Evolutionary conservation across 2,888 invertebrate genomes (phyloP), one percentile per base, ranked within the genome.

Genomic region (Acheta domesticus): DNA sequence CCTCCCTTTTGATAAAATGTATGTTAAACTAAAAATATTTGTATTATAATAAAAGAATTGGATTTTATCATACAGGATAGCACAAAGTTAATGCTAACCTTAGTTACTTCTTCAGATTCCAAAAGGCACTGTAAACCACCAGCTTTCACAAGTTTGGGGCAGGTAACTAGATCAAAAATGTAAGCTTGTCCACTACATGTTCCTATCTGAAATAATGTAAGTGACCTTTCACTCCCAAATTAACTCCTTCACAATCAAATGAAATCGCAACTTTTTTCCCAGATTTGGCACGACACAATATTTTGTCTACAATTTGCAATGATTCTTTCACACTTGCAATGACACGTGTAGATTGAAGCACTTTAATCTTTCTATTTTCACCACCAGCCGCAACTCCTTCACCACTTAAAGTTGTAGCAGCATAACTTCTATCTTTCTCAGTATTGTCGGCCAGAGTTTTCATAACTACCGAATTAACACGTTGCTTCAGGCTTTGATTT

Each of bases 221-320:
- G 89, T 95, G 94, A 21, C 97, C 97, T 86, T 95, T 96, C 1
- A 93, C 89, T 36, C 97, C 97, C 81, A 97, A 89, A 87, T 96
- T 97, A 79, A 97, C 94, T 20, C 97, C 96, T 88, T 98, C 97
- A 84, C 96, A 96, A 86, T 97, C 97, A 84, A 97, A 91, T 0
- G 96, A 95, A 36, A 97, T 90, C 80, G 93, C 91, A 79, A 91
- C 90, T 78, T 88, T 84, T 87, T 87, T 48, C 87, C 74, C 79
- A 4, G 74, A 75, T 48, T 80, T 80, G 20, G 81, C 81, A 73
- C 77, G 81, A 2, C 76, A 79, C 78, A 87, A 81, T 23, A 88
- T 85, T 49, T 86, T 85, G 23, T 86, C 86, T 4, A 87, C 91
- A 80, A 96, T 90, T 84, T 93, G 91, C 75, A 92, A 89, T 86